A percentile compares a stretch with the other conserved stretches of the same genome.
phyloP scores from a whole-genome alignment of 1,140 invertebrate species.

The Drosophila nannoptera region DNA sequence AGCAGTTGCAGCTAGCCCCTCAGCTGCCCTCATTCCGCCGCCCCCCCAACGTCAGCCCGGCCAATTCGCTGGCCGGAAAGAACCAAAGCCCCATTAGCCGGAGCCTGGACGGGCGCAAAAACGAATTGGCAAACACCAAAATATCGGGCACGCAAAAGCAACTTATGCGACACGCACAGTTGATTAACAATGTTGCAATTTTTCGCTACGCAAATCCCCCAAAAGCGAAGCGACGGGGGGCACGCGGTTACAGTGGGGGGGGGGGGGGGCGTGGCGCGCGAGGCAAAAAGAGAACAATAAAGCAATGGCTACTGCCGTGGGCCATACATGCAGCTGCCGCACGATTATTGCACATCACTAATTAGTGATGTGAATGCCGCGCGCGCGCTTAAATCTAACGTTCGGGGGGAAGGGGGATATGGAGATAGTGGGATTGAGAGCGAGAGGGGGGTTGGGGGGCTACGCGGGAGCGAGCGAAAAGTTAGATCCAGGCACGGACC shows the following conservation, averaged over 20 bases:
- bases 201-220: conserved; percentile 36
- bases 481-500: conserved; percentile 25
- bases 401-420: conserved; percentile 30
- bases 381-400: conserved; percentile 64
- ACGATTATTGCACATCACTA: conserved; percentile 77
- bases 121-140: neutral
- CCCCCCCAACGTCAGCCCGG: neutral
- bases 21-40: no score
- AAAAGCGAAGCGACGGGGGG: neutral
- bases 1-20: no score
- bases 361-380: conserved; percentile 68
- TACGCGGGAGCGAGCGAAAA: neutral
- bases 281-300: conserved; percentile 15
- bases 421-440: neutral
- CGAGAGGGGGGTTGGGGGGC: neutral
- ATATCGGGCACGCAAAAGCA: conserved; percentile 43
- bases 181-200: conserved; percentile 74
- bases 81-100: neutral
- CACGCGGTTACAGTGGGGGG: no score
- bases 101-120: neutral
- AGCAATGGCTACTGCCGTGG: neutral
- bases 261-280: neutral
- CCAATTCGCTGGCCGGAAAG: neutral
- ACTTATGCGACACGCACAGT: conserved; percentile 65
- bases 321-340: conserved; percentile 21